Percentiles rank a stretch among this genome's conserved stretches.
These are phyloP conservation scores for Ganaspis sp. DNA, from an alignment of 1,140 invertebrate species.

Conservation along the genomic window DNA sequence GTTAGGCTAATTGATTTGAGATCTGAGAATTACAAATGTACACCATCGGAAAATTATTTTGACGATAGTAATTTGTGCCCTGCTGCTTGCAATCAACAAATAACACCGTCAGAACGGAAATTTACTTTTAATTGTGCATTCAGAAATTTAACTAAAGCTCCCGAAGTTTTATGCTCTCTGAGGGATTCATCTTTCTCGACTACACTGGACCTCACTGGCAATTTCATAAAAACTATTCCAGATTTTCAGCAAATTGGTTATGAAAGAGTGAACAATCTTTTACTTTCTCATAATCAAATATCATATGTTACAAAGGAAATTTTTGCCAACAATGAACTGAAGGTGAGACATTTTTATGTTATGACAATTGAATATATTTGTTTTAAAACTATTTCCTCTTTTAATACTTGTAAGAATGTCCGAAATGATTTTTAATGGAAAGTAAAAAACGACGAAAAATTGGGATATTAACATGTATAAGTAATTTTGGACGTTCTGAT, in stretches of 20 bases:
- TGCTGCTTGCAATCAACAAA: background rate
- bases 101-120: background rate
- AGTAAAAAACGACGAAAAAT: no score
- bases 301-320: slow-evolving; percentile 58
- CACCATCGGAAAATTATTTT: background rate
- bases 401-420: no score
- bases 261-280: slow-evolving; percentile 71
- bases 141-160: slow-evolving; percentile 79
- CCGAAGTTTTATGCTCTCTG: slow-evolving; percentile 74
- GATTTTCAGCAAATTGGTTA: slow-evolving; percentile 77
- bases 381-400: background rate
- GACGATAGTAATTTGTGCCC: background rate
- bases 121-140: slow-evolving; percentile 77
- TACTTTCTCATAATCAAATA: slow-evolving; percentile 76
- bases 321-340: slow-evolving; percentile 51
- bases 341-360: slow-evolving; percentile 45
- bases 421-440: no score
- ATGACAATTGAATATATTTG: no score
- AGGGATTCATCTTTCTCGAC: slow-evolving; percentile 67
- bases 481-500: no score
- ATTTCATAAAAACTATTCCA: slow-evolving; percentile 78
- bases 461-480: no score
- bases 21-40: slow-evolving; percentile 34
- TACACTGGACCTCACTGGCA: slow-evolving; percentile 76
- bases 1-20: slow-evolving; percentile 48